phyloP scores from a whole-genome alignment of 2,113 vertebrate species.

The human (Homo sapiens) region DNA sequence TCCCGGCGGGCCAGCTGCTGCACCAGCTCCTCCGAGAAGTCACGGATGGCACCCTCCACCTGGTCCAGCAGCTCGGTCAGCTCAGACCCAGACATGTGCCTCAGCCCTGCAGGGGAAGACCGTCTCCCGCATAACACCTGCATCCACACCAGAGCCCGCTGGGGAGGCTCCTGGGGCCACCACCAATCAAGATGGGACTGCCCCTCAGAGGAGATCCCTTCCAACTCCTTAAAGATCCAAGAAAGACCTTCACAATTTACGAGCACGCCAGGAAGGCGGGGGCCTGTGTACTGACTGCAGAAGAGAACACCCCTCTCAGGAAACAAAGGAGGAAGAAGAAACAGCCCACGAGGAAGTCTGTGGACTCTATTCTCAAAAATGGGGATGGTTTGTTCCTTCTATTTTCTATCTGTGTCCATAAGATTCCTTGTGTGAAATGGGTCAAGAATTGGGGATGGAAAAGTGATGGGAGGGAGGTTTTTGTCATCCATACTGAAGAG shows the following conservation, averaged over 20 bases:
- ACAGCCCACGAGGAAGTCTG: not conserved
- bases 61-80: slow-evolving; percentile 88
- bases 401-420: not conserved
- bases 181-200: not conserved
- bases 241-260: not conserved
- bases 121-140: not conserved
- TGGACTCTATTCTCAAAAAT: not conserved
- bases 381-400: not conserved
- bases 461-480: not conserved
- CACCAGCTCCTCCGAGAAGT: slow-evolving; percentile 94
- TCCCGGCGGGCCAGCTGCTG: slow-evolving; percentile 92
- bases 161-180: not conserved
- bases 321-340: not conserved
- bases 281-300: fast-evolving
- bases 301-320: not conserved
- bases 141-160: not conserved
- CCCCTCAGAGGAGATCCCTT: not conserved
- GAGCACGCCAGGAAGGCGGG: not conserved
- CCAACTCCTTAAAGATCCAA: not conserved
- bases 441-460: not conserved
- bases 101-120: slow-evolving; percentile 85
- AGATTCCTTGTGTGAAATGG: not conserved
- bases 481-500: not conserved
- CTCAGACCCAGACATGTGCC: slow-evolving; percentile 87
- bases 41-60: slow-evolving; percentile 89